Base-by-base conservation (phyloP, 2,113 vertebrate species). In the Sitta europaea region DNA sequence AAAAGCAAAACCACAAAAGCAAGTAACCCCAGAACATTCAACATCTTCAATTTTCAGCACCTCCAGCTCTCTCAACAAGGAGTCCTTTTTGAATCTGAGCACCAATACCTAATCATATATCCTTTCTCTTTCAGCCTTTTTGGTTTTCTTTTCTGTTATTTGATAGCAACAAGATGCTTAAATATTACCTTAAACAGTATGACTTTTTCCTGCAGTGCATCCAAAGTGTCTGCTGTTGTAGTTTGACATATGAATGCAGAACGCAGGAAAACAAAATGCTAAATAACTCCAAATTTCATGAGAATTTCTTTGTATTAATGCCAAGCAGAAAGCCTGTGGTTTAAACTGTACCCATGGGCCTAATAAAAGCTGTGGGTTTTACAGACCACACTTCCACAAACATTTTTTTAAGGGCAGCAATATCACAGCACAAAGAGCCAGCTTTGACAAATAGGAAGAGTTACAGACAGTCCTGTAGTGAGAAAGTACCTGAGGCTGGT, bases 401-500 rank as follows among this genome's bases (percentile, higher is more conserved):
- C 27, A 24, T 70, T 87, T 77, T 77, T 94, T 92, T 89, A 79
- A 97, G 72, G 88, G 84, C 91, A 92, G 50, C n/a, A 48, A 27
- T 29, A 68, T 91, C 67, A 62, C 36, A 86, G 63, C 62, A 76
- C 47, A 80, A 61, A 82, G 54, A 85, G 76, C 90, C 88, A 79
- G 73, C 62, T 93, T 77, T 62, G 84, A 79, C 62, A 94, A 83
- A 57, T 11, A 95, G 62, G 66, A 92, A 80, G 86, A 84, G 89
- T 78, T 73, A 76, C 55, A 68, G 94, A 94, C 59, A 91, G 85
- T 92, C 79, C 53, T 85, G 59, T 55, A 51, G 36, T 57, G 67
- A 97, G 63, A 72, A 79, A 92, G 57, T 85, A 92, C 79, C 94
- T 89, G 95, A 93, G 94, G 94, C 84, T 91, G 94, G 73, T 83